phyloP scores from a whole-genome alignment of 2,113 vertebrate genomes.

The Pachypanchax playfairii region DNA sequence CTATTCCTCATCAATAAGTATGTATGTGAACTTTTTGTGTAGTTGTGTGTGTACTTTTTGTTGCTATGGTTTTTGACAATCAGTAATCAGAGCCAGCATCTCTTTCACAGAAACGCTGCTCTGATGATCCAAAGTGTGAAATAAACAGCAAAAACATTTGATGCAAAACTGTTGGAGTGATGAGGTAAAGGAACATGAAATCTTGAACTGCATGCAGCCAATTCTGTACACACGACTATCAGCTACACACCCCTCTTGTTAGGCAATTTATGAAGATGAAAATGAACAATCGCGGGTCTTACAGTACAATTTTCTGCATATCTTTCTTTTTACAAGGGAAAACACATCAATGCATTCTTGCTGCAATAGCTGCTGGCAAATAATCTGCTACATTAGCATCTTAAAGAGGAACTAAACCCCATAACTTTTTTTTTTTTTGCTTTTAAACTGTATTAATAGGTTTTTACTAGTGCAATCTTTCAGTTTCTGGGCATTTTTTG shows the following conservation, averaged over 20 bases:
- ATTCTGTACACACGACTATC: slow-evolving; percentile 9
- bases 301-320: slow-evolving; percentile 63
- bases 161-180: background rate
- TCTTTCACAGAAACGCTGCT: slow-evolving; percentile 1
- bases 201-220: background rate
- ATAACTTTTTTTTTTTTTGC: too few species aligned
- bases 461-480: too few species aligned
- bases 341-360: slow-evolving; percentile 14
- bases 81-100: slow-evolving; percentile 57
- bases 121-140: background rate
- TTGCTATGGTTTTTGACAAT: background rate
- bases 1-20: too few species aligned
- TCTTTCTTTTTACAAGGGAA: slow-evolving; percentile 52
- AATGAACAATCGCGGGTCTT: slow-evolving; percentile 67
- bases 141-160: background rate
- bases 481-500: too few species aligned
- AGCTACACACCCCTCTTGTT: slow-evolving; percentile 23
- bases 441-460: too few species aligned
- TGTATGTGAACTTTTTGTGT: too few species aligned
- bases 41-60: too few species aligned
- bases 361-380: slow-evolving; percentile 20
- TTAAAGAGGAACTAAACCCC: background rate
- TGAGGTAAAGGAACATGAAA: too few species aligned
- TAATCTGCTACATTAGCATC: slow-evolving; percentile 16
- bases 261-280: slow-evolving; percentile 53